phyloP scores from a whole-genome alignment of 1,140 invertebrate species.

The Leguminivora glycinivorella region DNA sequence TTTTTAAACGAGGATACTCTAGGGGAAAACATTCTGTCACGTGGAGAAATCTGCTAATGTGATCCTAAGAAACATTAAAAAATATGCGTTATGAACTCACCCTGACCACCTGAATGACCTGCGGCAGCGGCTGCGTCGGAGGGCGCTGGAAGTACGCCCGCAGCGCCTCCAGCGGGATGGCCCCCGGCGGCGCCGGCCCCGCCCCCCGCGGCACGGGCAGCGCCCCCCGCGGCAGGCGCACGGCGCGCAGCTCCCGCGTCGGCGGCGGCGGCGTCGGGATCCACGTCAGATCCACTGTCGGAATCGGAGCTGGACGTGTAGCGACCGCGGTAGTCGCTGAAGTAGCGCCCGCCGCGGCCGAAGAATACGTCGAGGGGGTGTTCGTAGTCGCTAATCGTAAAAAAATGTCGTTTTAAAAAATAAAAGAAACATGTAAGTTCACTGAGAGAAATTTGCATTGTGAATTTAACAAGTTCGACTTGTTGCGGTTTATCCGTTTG shows the following conservation, averaged over 20 bases:
- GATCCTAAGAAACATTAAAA: neutral
- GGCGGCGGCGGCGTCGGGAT: conserved; percentile 29
- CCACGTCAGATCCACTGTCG: conserved; percentile 50
- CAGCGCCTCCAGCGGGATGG: neutral
- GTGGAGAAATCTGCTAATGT: no score
- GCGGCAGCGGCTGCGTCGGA: neutral
- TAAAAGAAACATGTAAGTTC: no score
- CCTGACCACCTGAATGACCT: conserved; percentile 11
- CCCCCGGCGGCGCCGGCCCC: neutral
- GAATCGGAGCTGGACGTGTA: conserved; percentile 34
- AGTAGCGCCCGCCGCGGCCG: conserved; percentile 24
- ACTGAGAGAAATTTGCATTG: no score
- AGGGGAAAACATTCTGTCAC: no score
- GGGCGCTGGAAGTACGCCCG: conserved; percentile 8
- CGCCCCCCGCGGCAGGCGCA: conserved; percentile 1
- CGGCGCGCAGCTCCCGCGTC: conserved; percentile 26
- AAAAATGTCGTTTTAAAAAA: no score
- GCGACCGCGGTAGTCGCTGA: conserved; percentile 26
- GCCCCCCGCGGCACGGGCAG: neutral
- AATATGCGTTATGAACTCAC: neutral
- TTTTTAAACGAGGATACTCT: no score
- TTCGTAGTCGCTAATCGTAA: neutral
- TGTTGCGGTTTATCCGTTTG: no score
- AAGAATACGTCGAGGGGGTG: conserved; percentile 14
- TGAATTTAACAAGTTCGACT: no score